These are phyloP conservation scores for Chrysolina americana DNA, from an alignment of 2,888 invertebrate species.

Conservation along the genomic window DNA sequence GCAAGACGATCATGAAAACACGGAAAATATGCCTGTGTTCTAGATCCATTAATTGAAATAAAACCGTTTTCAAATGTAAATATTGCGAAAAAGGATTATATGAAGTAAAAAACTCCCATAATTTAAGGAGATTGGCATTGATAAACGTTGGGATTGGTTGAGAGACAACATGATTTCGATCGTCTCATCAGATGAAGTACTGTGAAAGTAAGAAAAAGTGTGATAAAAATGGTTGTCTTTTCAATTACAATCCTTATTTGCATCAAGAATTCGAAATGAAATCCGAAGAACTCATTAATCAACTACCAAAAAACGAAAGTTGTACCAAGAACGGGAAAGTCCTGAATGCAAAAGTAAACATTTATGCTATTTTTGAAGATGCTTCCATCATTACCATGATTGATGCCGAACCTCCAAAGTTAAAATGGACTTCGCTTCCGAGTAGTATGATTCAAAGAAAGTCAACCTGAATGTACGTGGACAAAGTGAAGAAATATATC, in stretches of 20 bases:
- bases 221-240: not conserved
- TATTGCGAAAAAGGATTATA: not conserved
- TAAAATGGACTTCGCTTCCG: not conserved
- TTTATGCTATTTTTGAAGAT: not conserved
- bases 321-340: not conserved
- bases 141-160: not conserved
- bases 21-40: too few species aligned
- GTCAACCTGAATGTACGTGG: not conserved
- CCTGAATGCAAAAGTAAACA: not conserved
- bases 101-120: not conserved
- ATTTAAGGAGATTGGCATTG: not conserved
- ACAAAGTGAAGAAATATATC: not conserved
- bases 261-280: too few species aligned
- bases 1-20: too few species aligned
- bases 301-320: not conserved
- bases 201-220: not conserved
- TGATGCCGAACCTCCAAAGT: not conserved
- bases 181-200: not conserved
- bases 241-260: too few species aligned
- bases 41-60: not conserved
- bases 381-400: not conserved
- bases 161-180: not conserved
- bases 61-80: slow-evolving; percentile 1
- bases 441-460: not conserved
- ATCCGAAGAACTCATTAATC: too few species aligned